Conservation (phyloP, 2,888 invertebrate genomes). For the Netelia inedita region DNA sequence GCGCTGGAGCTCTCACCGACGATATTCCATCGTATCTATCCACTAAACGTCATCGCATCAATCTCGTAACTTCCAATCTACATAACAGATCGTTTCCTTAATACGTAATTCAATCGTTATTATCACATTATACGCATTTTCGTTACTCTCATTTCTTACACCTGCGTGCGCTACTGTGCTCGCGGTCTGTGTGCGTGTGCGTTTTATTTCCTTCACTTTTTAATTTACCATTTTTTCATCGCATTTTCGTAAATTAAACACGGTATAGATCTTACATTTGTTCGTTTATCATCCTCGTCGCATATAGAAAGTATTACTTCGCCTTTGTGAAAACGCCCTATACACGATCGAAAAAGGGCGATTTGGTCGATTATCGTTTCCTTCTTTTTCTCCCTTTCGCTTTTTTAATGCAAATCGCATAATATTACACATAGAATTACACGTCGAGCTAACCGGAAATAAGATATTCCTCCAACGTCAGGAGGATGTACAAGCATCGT, state of each 20-base stretch:
- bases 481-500: not conserved
- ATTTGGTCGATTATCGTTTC: not conserved
- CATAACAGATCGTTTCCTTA: conserved; percentile 27
- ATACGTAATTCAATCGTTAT: conserved; percentile 43
- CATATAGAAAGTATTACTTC: conserved; percentile 36
- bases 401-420: not conserved
- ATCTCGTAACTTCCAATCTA: conserved; percentile 19
- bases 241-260: not conserved
- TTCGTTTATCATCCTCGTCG: conserved; percentile 28
- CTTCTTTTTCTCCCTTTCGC: not conserved
- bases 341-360: not conserved
- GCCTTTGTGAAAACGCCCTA: not conserved
- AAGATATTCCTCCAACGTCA: not conserved
- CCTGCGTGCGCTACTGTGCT: conserved; percentile 44
- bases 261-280: not conserved
- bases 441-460: not conserved
- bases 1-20: conserved; percentile 39
- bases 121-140: conserved; percentile 69
- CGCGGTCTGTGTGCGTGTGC: conserved; percentile 31
- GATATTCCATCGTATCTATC: conserved; percentile 26
- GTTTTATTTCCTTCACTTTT: conserved; percentile 27
- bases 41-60: conserved; percentile 8
- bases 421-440: not conserved
- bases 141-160: conserved; percentile 8
- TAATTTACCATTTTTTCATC: not conserved